A percentile compares a stretch with the other conserved stretches of the same genome.
phyloP scores from a whole-genome alignment of 2,113 vertebrate genomes.

The Ophthalmolycus amberensis region DNA sequence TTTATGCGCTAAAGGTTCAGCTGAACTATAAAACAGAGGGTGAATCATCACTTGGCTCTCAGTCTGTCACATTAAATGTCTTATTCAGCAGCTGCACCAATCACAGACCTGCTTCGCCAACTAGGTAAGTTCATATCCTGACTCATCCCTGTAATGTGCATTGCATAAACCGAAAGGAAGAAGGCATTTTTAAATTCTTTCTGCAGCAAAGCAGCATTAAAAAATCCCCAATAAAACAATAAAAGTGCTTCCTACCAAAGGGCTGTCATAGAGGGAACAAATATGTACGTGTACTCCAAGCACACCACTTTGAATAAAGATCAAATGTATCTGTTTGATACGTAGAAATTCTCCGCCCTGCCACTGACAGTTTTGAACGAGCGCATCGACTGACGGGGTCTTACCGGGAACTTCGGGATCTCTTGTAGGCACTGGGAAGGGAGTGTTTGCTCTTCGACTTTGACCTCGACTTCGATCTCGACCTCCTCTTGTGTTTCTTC shows the following conservation, averaged over 20 bases:
- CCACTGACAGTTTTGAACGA: not conserved
- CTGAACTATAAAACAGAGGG: conserved; percentile 15
- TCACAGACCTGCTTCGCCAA: not conserved
- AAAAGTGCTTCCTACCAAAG: not conserved
- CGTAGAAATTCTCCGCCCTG: not conserved
- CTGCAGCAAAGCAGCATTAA: not conserved
- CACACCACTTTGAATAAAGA: not conserved
- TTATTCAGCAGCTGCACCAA: not conserved
- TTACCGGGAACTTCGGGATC: conserved; percentile 90
- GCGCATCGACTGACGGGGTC: not conserved
- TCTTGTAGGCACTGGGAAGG: conserved; percentile 94
- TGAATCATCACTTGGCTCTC: conserved; percentile 26
- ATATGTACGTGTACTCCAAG: not conserved
- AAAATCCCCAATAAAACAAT: not conserved
- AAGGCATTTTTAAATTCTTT: not conserved
- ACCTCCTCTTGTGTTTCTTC: conserved; percentile 94
- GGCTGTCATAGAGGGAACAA: not conserved
- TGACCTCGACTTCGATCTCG: conserved; percentile 82
- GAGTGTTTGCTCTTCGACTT: conserved; percentile 91
- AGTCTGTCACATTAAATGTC: conserved; percentile 22
- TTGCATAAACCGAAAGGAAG: not conserved
- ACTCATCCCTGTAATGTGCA: not conserved
- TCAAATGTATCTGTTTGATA: not conserved
- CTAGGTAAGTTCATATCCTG: not conserved
- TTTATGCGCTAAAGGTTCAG: conserved; percentile 7